phyloP scores from a whole-genome alignment of 2,797 vertebrate species.

The Propithecus perrieri region DNA sequence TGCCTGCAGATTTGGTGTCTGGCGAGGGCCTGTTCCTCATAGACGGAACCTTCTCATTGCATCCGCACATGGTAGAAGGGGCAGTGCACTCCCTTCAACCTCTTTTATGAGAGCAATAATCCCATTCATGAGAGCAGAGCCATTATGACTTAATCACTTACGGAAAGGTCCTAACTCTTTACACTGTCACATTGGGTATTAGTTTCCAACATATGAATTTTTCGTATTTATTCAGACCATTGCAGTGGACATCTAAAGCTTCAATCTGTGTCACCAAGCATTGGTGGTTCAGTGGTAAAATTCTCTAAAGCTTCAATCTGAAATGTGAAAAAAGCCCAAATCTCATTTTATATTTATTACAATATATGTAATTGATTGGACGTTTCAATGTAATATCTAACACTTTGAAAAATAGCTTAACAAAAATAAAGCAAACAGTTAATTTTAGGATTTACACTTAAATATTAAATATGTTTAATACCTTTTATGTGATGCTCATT shows the following conservation, averaged over 20 bases:
- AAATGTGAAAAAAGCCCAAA: background rate
- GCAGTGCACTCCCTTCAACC: background rate
- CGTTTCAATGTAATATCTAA: background rate
- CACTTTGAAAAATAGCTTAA: background rate
- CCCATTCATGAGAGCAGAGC: background rate
- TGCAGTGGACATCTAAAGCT: background rate
- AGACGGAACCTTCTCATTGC: background rate
- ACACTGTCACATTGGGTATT: background rate
- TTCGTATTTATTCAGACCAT: background rate
- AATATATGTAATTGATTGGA: background rate
- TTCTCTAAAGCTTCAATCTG: background rate
- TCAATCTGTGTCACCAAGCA: background rate
- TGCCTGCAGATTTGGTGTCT: background rate
- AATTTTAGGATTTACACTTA: background rate
- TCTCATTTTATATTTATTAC: background rate
- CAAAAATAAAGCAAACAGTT: background rate
- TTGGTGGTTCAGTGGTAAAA: background rate
- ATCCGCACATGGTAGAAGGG: fast-evolving
- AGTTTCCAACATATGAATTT: background rate
- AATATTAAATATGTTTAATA: background rate
- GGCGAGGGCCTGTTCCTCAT: background rate
- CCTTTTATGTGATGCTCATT: background rate
- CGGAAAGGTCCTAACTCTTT: background rate
- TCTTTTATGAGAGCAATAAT: background rate
- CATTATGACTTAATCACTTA: background rate